Evolutionary conservation across 2,113 vertebrate genomes (phyloP).

Genomic region (Columba janthina): DNA sequence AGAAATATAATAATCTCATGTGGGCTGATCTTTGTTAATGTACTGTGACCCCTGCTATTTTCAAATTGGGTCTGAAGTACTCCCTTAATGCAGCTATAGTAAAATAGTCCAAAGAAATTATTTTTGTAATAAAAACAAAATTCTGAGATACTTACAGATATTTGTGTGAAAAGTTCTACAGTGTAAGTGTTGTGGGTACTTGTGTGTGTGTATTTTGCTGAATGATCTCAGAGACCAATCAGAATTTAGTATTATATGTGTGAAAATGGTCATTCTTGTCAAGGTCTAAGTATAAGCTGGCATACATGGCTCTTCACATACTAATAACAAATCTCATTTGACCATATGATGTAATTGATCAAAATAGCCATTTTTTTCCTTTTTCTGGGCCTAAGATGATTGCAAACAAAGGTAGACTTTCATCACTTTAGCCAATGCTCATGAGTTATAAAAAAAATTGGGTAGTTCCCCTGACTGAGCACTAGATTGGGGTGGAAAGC

Average conservation of each 20-base stretch:
- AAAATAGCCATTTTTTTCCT: rapidly evolving
- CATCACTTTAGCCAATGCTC: rapidly evolving
- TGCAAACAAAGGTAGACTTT: background rate
- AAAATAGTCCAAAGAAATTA: background rate
- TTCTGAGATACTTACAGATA: background rate
- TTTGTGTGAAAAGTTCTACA: background rate
- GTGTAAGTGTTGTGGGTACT: background rate
- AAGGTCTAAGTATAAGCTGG: background rate
- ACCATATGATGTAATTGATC: background rate
- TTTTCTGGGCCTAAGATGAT: background rate
- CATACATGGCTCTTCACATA: background rate
- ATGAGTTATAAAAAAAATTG: rapidly evolving
- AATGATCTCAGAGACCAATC: background rate
- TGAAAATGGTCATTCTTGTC: background rate
- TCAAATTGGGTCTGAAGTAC: conserved; percentile 20
- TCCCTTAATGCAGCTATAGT: background rate
- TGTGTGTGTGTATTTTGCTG: rapidly evolving
- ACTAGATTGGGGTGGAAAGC: too few species aligned
- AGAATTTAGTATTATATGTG: rapidly evolving
- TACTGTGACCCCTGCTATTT: conserved; percentile 42
- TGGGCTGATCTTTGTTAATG: conserved; percentile 39
- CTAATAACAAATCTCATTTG: background rate
- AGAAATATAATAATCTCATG: conserved; percentile 1
- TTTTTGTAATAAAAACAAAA: background rate
- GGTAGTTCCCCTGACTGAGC: background rate